phyloP scores from a whole-genome alignment of 2,113 vertebrate genomes.

The Dicerorhinus sumatrensis region DNA sequence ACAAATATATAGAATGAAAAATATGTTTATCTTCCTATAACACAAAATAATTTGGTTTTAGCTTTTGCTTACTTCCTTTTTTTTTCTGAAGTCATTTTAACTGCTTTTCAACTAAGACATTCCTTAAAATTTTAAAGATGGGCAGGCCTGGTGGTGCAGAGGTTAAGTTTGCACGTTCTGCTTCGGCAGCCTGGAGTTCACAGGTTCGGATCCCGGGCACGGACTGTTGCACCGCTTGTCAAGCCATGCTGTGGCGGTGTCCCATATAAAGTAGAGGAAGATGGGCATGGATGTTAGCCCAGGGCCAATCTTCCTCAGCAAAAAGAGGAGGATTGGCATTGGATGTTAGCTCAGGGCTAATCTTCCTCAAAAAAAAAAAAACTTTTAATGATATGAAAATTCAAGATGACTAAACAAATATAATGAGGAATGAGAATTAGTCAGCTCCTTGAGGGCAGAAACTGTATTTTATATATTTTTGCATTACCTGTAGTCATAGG shows the following conservation, averaged over 20 bases:
- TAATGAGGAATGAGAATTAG: constrained; percentile 41
- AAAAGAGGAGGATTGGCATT: too few relatives aligned
- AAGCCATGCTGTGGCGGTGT: too few relatives aligned
- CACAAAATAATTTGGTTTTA: constrained; percentile 9
- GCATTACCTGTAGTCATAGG: background rate
- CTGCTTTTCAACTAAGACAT: constrained; percentile 38
- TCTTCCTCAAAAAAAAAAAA: too few relatives aligned
- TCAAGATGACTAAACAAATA: constrained; percentile 64
- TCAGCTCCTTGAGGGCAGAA: constrained; percentile 46
- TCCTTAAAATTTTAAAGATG: background rate
- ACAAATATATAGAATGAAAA: constrained; percentile 2
- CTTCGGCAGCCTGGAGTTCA: too few relatives aligned
- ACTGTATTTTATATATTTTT: constrained; percentile 47
- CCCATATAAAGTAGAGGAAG: too few relatives aligned
- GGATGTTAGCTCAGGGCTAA: too few relatives aligned
- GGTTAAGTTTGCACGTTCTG: too few relatives aligned
- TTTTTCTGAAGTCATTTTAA: background rate
- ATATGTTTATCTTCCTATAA: background rate
- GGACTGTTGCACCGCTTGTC: too few relatives aligned
- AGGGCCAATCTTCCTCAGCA: too few relatives aligned
- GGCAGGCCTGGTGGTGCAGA: too few relatives aligned
- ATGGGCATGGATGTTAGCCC: too few relatives aligned
- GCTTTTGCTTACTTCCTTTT: background rate
- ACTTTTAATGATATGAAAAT: constrained; percentile 40
- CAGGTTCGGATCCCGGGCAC: too few relatives aligned